Evolutionary conservation across 2,113 vertebrate species (phyloP).

Genomic region (Heterocephalus glaber): DNA sequence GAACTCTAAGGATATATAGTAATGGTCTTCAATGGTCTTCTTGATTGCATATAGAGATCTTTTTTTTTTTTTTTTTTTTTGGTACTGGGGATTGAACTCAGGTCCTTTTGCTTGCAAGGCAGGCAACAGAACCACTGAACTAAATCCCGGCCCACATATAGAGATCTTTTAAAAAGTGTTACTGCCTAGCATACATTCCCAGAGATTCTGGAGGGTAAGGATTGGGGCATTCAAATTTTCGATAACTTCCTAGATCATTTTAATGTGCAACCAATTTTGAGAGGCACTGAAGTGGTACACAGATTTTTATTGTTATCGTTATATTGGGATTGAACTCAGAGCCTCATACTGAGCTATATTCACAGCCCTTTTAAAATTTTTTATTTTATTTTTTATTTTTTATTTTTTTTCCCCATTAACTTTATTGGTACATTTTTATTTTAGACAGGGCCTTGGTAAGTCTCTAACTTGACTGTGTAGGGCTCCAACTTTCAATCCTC

Average conservation of each 20-base stretch:
- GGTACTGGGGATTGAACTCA: no score
- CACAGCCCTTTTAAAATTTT: background rate
- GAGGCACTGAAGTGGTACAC: background rate
- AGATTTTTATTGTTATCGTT: background rate
- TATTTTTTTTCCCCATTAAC: no score
- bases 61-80: no score
- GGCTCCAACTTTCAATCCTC: background rate
- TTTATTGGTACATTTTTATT: no score
- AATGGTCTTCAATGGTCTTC: background rate
- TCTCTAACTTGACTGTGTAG: background rate
- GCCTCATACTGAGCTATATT: background rate
- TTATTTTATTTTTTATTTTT: no score
- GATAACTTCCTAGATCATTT: conserved; percentile 19
- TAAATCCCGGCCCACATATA: no score
- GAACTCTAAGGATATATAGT: background rate
- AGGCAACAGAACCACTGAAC: no score
- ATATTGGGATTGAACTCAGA: background rate
- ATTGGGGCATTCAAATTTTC: background rate
- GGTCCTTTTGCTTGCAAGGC: no score
- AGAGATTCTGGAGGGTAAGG: background rate
- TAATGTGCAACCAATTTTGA: background rate
- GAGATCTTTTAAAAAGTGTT: background rate
- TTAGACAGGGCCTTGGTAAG: background rate
- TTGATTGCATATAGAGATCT: background rate
- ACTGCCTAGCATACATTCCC: background rate